Percentiles rank a stretch among this genome's conserved stretches.
Conservation (phyloP, 2,113 vertebrate species). For the Thalassoma bifasciatum region DNA sequence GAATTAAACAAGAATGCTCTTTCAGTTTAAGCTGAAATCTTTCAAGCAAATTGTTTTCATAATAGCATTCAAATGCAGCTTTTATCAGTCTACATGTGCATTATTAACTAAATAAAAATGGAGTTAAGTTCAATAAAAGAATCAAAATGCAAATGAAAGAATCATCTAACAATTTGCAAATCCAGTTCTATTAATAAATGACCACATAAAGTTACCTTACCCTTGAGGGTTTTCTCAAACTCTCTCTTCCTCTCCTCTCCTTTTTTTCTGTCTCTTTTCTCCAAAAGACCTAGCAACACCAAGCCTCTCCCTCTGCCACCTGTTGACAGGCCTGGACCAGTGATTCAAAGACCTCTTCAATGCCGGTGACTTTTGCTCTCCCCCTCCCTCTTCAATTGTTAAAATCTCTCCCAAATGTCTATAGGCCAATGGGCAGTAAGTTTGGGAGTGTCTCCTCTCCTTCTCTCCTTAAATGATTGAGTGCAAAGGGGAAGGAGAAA, state of each 20-base stretch:
- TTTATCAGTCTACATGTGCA: not conserved
- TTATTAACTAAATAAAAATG: not conserved
- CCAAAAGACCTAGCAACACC: conserved; percentile 25
- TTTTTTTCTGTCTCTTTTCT: conserved; percentile 39
- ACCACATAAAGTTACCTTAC: conserved; percentile 64
- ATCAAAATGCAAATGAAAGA: not conserved
- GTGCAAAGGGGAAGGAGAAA: conserved; percentile 32
- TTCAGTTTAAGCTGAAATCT: not conserved
- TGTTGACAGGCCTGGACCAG: conserved; percentile 70
- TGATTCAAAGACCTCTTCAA: conserved; percentile 59
- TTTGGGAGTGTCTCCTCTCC: conserved; percentile 75
- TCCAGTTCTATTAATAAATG: not conserved
- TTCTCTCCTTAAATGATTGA: conserved; percentile 56
- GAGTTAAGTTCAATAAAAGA: not conserved
- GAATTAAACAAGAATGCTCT: not conserved
- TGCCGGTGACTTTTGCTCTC: conserved; percentile 59
- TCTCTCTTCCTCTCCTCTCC: conserved; percentile 29
- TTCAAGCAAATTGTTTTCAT: not conserved
- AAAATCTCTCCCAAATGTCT: conserved; percentile 70
- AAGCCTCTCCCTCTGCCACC: conserved; percentile 71
- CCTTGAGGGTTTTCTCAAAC: conserved; percentile 48
- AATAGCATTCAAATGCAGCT: not conserved
- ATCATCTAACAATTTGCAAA: not conserved
- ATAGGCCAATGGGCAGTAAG: conserved; percentile 79
- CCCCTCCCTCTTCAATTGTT: conserved; percentile 65